phyloP scores from a whole-genome alignment of 2,113 vertebrate genomes.

The Macquaria ambigua region DNA sequence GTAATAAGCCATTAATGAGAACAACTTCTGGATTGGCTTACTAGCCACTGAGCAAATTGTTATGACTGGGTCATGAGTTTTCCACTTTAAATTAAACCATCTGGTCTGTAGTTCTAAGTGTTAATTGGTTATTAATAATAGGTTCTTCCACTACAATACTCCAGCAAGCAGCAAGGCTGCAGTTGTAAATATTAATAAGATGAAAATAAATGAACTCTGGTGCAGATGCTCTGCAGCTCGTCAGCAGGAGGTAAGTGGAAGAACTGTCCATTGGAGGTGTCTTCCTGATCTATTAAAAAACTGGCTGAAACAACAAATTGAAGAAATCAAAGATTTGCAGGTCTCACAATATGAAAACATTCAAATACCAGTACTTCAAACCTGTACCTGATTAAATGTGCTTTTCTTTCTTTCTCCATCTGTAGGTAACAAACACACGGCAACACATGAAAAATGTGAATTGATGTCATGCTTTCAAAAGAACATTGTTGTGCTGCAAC shows the following conservation, averaged over 20 bases:
- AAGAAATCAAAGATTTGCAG: background rate
- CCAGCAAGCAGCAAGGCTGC: background rate
- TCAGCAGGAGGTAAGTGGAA: no score
- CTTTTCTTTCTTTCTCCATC: conserved; percentile 12
- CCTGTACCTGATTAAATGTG: conserved; percentile 1
- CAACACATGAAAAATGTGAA: conserved; percentile 31
- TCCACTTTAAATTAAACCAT: background rate
- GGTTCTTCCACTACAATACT: background rate
- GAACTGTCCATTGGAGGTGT: no score
- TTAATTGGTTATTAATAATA: background rate
- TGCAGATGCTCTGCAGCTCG: no score
- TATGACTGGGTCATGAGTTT: background rate
- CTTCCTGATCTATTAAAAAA: background rate
- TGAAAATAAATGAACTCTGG: background rate
- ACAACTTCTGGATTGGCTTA: background rate
- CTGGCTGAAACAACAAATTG: background rate
- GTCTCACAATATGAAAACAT: background rate
- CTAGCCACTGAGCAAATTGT: background rate
- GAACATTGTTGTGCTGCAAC: conserved; percentile 51
- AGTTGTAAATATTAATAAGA: background rate
- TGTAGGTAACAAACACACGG: conserved; percentile 7
- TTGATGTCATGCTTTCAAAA: conserved; percentile 49
- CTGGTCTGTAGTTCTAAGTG: background rate
- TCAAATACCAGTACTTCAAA: background rate
- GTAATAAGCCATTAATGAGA: background rate